Base-by-base conservation (phyloP, 1,140 invertebrate genomes). In the Mamestra configurata region DNA sequence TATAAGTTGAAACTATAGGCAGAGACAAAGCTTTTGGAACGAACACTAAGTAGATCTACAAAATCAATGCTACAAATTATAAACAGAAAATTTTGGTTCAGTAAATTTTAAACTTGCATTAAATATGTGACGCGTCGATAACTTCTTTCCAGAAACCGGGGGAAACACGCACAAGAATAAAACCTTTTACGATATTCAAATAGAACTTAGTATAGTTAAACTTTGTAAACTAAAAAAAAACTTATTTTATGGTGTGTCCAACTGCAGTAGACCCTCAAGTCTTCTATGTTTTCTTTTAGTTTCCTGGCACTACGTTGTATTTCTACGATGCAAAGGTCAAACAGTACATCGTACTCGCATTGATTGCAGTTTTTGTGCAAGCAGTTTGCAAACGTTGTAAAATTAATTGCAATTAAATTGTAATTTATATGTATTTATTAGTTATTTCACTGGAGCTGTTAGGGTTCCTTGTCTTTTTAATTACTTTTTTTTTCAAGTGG, bases 391-490 rank as follows among this genome's bases (percentile, higher is more conserved):
- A 20, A 49, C 20, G 11, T 37, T 51, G 51, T 22, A 53, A 81
- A 81, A 61, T 27, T 53, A 43, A 70, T 77, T 51, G 64, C 64
- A 79, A 77, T 82, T 79, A 79, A 77, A 79, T n/a, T 43, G 57
- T 66, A 81, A 81, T 81, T 81, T 72, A 76, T 79, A 64, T 79
- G 49, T 79, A 57, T 71, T 68, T 68, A 43, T 71, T 51, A 27
- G 43, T 31, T 77, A 37, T 66, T 35, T 66, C 22, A 20, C 24
- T 72, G 43, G 3, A 24, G 61, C 43, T 70, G 66, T 80, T 80
- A 76, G 59, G n/a, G 59, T 51, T 77, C 55, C 31, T n/a, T 57
- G 20, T 1, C 37, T 51, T n/a, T 57, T 7, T 4, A 18, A 13
- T 57, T 57, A 15, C 13, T 6, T 57, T 57, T 57, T 57, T 53